Evolutionary conservation across 1,140 invertebrate species (phyloP).

Genomic region (Homarus americanus): DNA sequence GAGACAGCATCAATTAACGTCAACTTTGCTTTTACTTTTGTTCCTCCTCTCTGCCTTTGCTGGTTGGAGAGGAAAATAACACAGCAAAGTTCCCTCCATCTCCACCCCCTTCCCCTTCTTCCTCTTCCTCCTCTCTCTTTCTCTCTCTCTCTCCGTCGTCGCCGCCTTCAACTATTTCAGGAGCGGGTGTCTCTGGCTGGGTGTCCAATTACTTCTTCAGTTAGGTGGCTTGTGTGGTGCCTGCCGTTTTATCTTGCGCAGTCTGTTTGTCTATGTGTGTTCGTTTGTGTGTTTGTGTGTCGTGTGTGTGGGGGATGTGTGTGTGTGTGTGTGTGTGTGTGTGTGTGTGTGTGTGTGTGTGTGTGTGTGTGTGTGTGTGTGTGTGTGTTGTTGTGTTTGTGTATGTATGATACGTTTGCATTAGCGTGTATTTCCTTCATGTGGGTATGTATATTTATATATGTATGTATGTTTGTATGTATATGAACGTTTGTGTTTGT

Average conservation of each 20-base stretch:
- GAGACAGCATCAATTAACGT: constrained; percentile 1
- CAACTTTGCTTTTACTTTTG: constrained; percentile 4
- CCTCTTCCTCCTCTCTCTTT: too few relatives aligned
- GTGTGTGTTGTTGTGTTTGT: neutral
- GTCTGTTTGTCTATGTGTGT: too few relatives aligned
- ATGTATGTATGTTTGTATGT: too few relatives aligned
- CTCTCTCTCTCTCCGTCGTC: neutral
- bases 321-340: constrained; percentile 24
- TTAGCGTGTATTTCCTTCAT: too few relatives aligned
- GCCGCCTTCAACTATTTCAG: neutral
- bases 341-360: constrained; percentile 9
- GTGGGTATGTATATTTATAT: neutral
- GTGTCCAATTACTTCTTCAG: constrained; percentile 18
- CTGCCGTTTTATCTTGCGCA: neutral
- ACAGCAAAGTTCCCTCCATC: neutral
- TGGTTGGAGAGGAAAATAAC: neutral
- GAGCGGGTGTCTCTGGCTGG: neutral
- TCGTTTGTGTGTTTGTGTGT: neutral
- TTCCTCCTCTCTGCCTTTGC: neutral
- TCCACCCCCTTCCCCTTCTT: neutral
- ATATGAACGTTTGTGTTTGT: too few relatives aligned
- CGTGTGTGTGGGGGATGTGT: neutral
- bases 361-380: constrained; percentile 30
- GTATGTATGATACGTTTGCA: neutral
- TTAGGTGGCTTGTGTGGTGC: neutral